Conservation (phyloP, 2,888 invertebrate species). For the Acronicta alni region DNA sequence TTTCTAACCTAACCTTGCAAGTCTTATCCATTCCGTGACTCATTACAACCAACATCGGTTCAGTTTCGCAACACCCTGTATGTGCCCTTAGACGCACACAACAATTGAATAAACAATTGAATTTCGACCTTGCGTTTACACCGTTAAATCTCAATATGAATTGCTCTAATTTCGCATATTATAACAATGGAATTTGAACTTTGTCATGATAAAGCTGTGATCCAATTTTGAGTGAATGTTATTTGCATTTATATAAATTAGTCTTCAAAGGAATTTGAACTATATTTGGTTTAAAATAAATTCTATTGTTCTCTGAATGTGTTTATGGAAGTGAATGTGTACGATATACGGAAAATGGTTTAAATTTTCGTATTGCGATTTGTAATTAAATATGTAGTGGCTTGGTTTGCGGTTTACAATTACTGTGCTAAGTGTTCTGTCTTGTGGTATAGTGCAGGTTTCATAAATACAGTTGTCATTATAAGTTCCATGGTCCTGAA, state of each 20-base stretch:
- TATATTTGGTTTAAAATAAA: slow-evolving; percentile 27
- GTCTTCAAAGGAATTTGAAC: slow-evolving; percentile 28
- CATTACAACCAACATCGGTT: slow-evolving; percentile 47
- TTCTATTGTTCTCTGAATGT: slow-evolving; percentile 28
- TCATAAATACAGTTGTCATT: too few species aligned
- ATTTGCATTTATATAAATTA: slow-evolving; percentile 18
- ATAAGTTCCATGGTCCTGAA: too few species aligned
- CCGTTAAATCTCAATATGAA: slow-evolving; percentile 49
- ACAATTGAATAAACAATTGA: slow-evolving; percentile 62
- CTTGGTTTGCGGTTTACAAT: slow-evolving; percentile 22
- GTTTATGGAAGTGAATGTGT: slow-evolving; percentile 60
- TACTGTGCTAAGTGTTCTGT: slow-evolving; percentile 12
- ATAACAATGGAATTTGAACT: slow-evolving; percentile 36
- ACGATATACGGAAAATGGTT: slow-evolving; percentile 58
- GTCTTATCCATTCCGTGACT: slow-evolving; percentile 58
- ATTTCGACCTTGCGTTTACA: slow-evolving; percentile 56
- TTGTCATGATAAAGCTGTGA: slow-evolving; percentile 22
- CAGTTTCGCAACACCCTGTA: slow-evolving; percentile 58
- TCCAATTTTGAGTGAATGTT: slow-evolving; percentile 25
- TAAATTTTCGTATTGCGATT: slow-evolving; percentile 52
- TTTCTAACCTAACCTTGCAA: slow-evolving; percentile 70
- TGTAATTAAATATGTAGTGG: slow-evolving; percentile 53
- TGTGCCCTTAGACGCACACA: slow-evolving; percentile 48
- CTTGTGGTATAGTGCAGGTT: not conserved
- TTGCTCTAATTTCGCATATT: slow-evolving; percentile 23